phyloP scores from a whole-genome alignment of 2,888 invertebrate species.

The Hipparchia semele region DNA sequence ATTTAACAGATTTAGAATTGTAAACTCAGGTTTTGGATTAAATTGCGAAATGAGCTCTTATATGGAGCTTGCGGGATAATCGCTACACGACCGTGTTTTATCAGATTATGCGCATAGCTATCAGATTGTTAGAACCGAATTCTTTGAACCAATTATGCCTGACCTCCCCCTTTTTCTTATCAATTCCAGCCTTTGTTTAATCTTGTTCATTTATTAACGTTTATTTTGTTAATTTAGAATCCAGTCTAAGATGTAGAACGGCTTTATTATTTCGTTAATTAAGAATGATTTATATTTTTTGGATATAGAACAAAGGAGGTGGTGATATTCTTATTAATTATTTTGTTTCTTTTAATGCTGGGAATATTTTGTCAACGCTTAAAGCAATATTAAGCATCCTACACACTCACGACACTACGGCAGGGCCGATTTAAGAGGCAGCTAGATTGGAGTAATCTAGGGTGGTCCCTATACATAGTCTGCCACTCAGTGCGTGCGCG shows the following conservation, averaged over 20 bases:
- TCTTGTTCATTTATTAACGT: neutral
- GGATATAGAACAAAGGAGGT: no score
- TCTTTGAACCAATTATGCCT: slow-evolving; percentile 38
- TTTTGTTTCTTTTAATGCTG: no score
- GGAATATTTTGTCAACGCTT: no score
- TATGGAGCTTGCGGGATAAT: neutral
- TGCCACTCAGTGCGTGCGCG: no score
- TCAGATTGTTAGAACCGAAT: slow-evolving; percentile 31
- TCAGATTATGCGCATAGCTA: slow-evolving; percentile 40
- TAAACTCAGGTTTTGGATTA: neutral
- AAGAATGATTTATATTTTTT: no score
- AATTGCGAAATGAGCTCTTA: slow-evolving; percentile 5
- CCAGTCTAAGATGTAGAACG: neutral
- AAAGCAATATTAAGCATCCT: no score
- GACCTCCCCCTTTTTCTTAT: slow-evolving; percentile 20
- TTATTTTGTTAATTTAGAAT: slow-evolving; percentile 8
- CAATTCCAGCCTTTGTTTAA: slow-evolving; percentile 6
- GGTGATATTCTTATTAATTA: no score
- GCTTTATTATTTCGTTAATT: neutral
- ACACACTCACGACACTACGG: no score
- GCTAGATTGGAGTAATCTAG: no score
- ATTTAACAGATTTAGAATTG: slow-evolving; percentile 3
- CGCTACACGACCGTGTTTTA: slow-evolving; percentile 16
- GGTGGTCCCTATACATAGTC: no score
- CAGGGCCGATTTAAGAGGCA: no score